Conservation (phyloP, 2,888 invertebrate genomes). For the Eustalomyia histrio region DNA sequence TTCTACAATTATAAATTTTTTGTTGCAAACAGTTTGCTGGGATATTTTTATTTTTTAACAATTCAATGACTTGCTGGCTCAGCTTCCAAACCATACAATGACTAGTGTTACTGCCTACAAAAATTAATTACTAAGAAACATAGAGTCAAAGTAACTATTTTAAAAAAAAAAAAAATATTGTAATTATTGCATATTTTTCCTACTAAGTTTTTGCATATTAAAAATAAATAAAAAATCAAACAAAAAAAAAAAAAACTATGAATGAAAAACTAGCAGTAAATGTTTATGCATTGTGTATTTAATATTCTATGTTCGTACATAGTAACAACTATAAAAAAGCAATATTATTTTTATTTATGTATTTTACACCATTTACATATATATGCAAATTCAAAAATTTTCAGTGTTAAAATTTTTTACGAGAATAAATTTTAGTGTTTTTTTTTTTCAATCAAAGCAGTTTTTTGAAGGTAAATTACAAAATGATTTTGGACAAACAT, state of each 20-base stretch:
- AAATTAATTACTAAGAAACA: background rate
- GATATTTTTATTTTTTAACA: background rate
- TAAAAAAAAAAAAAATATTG: background rate
- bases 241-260: background rate
- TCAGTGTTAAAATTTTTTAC: no score
- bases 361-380: background rate
- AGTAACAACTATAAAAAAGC: background rate
- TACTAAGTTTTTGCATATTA: background rate
- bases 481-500: no score
- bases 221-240: background rate
- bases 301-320: background rate
- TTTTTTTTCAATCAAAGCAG: no score
- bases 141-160: background rate
- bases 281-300: background rate
- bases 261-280: constrained; percentile 4
- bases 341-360: background rate
- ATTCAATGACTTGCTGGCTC: background rate
- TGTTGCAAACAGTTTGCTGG: no score
- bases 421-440: no score
- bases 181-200: constrained; percentile 4
- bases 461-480: no score
- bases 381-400: no score
- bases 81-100: background rate
- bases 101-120: background rate
- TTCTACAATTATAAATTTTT: no score